Base-by-base conservation (phyloP, 2,113 vertebrate species). In the Myodes glareolus region DNA sequence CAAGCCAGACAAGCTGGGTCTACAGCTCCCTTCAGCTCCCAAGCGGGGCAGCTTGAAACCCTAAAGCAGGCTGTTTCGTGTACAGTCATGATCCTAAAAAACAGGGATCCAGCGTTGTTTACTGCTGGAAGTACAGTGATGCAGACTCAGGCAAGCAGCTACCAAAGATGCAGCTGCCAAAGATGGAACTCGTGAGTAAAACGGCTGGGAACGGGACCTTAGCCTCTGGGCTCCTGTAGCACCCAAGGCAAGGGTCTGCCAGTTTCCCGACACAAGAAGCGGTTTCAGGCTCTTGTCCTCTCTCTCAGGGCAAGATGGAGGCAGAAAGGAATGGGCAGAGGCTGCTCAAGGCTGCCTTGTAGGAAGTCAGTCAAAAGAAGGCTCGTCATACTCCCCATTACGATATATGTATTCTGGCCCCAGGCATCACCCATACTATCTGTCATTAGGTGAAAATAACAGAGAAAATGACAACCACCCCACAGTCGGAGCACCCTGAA, bases 361-460 rank as follows among this genome's bases (percentile, higher is more conserved):
- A 65, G 36, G 29, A 93, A 42, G 63, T 61, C 90, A 90, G 39
- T 92, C 11, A 91, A 96, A 96, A 61, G 67, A 10, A 75, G 70
- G 42, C 36, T 87, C 82, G 3, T 17, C 88, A 75, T 86, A 50
- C n/a, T 47, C 45, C 63, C 36, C 45, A 67, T 81, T 50, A 50
- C 12, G 55, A 91, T 25, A 31, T 58, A 21, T 58, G 58, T 76
- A 25, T 36, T 77, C 77, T 61, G 42, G 31, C 65, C 89, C 65
- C 19, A 63, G 21, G 42, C 39, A 25, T 45, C 80, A 87, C 78
- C 45, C 52, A 2, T 27, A 29, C 50, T 47, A 23, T 50, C 50
- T 92, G 52, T 75, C 33, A 94, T 70, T 92, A 88, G 21, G n/a
- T 65, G 23, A 88, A 96, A 92, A 67, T 77, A 92, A 63, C 72